These are phyloP conservation scores for Octodon degus DNA, from an alignment of 2,113 vertebrate genomes.

Conservation along the genomic window DNA sequence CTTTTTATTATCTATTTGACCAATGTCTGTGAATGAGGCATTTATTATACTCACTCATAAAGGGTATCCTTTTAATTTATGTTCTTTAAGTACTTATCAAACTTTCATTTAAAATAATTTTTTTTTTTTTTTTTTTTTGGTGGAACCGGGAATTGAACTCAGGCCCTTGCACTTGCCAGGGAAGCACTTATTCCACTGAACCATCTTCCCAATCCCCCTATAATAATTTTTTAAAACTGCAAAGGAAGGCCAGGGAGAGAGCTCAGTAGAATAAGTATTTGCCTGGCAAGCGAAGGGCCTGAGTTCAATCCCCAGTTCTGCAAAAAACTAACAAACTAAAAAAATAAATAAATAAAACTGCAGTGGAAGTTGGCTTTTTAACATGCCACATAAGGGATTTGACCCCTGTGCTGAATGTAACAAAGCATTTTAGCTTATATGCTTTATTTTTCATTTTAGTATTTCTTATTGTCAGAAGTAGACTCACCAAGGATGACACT, in stretches of 20 bases:
- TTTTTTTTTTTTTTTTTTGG: not conserved
- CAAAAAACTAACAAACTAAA: too few relatives aligned
- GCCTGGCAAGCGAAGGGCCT: too few relatives aligned
- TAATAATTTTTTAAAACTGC: too few relatives aligned
- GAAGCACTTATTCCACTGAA: too few relatives aligned
- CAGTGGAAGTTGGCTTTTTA: not conserved
- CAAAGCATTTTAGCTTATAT: not conserved
- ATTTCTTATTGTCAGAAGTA: not conserved
- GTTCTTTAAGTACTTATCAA: not conserved
- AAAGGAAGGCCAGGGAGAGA: too few relatives aligned
- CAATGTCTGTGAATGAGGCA: not conserved
- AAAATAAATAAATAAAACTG: not conserved
- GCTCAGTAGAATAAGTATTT: too few relatives aligned
- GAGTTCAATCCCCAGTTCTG: too few relatives aligned
- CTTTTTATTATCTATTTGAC: not conserved
- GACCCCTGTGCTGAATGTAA: not conserved
- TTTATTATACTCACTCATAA: constrained; percentile 17
- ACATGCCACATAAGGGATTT: not conserved
- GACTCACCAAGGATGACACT: not conserved
- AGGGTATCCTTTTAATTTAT: not conserved
- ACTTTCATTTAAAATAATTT: not conserved
- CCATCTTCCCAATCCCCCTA: too few relatives aligned
- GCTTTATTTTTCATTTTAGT: not conserved
- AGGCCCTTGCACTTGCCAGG: too few relatives aligned
- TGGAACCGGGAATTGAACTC: too few relatives aligned